Conservation (phyloP, 2,797 vertebrate genomes). For the Aselliscus stoliczkanus region DNA sequence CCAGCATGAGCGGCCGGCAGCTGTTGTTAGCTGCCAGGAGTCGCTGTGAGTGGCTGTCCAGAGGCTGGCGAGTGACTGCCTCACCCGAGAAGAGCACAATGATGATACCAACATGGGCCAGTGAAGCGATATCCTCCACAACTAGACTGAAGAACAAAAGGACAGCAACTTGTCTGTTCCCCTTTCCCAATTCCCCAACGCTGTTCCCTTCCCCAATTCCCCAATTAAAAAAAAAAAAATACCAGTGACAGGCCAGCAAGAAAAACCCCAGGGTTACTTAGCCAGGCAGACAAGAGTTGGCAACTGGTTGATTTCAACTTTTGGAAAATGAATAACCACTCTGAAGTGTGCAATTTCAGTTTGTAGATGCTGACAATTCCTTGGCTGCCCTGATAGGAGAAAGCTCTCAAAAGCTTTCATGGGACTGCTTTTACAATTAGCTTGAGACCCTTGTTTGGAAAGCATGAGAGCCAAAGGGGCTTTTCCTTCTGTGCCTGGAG, state of each 20-base stretch:
- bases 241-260: neutral
- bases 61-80: too few relatives aligned
- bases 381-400: constrained; percentile 5
- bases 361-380: constrained; percentile 24
- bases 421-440: neutral
- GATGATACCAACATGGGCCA: too few relatives aligned
- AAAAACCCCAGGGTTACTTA: neutral
- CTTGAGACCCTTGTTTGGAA: constrained; percentile 9
- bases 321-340: constrained; percentile 57
- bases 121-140: too few relatives aligned
- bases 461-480: accelerated
- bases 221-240: constrained; percentile 9
- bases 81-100: too few relatives aligned
- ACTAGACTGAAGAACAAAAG: too few relatives aligned
- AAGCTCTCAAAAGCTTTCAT: constrained; percentile 59
- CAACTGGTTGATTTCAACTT: constrained; percentile 29
- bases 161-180: too few relatives aligned
- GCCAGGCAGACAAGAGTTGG: neutral
- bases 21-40: too few relatives aligned
- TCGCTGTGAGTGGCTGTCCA: too few relatives aligned
- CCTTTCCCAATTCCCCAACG: too few relatives aligned
- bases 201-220: too few relatives aligned
- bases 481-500: neutral
- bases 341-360: constrained; percentile 63
- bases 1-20: too few relatives aligned